phyloP scores from a whole-genome alignment of 1,140 invertebrate species.

The Sipha flava region DNA sequence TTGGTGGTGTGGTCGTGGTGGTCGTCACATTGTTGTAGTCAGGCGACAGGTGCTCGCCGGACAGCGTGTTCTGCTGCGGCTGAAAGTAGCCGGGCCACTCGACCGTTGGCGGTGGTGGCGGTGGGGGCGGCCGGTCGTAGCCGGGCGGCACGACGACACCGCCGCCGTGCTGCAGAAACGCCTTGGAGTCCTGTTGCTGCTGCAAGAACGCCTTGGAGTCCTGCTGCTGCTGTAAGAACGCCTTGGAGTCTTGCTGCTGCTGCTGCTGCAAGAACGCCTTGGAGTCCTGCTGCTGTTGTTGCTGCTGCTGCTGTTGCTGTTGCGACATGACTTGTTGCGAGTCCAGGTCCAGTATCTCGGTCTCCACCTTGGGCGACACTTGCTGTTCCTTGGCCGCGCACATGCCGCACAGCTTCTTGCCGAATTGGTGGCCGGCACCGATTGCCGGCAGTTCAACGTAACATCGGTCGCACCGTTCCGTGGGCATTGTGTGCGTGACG shows the following conservation, averaged over 20 bases:
- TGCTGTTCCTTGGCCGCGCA: slow-evolving; percentile 19
- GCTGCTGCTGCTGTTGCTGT: neutral
- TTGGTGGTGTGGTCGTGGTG: slow-evolving; percentile 14
- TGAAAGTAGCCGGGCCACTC: slow-evolving; percentile 27
- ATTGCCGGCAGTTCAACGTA: neutral
- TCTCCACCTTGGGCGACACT: slow-evolving; percentile 16
- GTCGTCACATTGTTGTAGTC: slow-evolving; percentile 22
- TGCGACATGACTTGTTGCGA: slow-evolving; percentile 24
- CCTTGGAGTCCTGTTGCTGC: neutral
- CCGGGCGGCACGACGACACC: neutral
- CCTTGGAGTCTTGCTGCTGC: slow-evolving; percentile 8
- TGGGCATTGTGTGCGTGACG: neutral
- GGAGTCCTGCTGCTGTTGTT: slow-evolving; percentile 1
- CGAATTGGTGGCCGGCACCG: neutral
- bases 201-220: too few species aligned
- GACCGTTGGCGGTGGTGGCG: neutral
- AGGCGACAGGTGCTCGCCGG: neutral
- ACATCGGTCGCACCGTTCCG: slow-evolving; percentile 13
- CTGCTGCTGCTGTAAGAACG: neutral
- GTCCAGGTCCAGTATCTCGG: slow-evolving; percentile 21
- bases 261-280: too few species aligned
- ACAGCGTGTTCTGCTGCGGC: slow-evolving; percentile 6
- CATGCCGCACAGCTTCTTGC: slow-evolving; percentile 14
- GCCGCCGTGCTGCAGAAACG: neutral
- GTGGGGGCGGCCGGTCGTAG: neutral